A percentile compares a stretch with the other conserved stretches of the same genome.
phyloP scores from a whole-genome alignment of 2,113 vertebrate genomes.

The Psophia crepitans region DNA sequence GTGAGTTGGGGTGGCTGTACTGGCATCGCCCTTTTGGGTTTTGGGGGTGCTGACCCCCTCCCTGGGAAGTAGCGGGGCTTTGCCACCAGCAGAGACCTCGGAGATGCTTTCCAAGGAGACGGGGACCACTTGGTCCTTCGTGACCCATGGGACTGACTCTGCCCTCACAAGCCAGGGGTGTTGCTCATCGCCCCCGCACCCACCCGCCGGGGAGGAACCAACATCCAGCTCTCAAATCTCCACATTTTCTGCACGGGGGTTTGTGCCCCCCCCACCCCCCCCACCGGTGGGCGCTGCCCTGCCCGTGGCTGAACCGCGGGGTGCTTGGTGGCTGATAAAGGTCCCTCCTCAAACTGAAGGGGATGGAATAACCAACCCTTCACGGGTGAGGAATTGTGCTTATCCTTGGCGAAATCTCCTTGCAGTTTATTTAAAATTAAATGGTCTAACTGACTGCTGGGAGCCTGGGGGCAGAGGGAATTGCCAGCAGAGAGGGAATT shows the following conservation, averaged over 20 bases:
- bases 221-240: not conserved
- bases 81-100: not conserved
- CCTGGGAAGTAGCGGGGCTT: fast-evolving
- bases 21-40: fast-evolving
- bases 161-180: not conserved
- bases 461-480: not conserved
- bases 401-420: not conserved
- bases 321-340: not conserved
- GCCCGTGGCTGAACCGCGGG: fast-evolving
- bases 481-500: not conserved
- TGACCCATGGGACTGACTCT: fast-evolving
- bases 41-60: not conserved
- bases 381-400: not conserved
- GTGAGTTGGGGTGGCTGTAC: fast-evolving
- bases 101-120: not conserved
- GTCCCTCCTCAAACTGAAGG: not conserved
- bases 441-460: not conserved
- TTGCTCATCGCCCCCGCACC: fast-evolving
- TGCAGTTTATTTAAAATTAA: not conserved
- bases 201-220: fast-evolving
- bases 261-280: not conserved
- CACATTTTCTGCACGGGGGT: not conserved
- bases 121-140: fast-evolving
- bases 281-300: fast-evolving
- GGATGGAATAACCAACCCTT: not conserved